Percentiles rank a stretch among this genome's conserved stretches.
Conservation (phyloP, 2,888 invertebrate species). For the Mythimna pallens region DNA sequence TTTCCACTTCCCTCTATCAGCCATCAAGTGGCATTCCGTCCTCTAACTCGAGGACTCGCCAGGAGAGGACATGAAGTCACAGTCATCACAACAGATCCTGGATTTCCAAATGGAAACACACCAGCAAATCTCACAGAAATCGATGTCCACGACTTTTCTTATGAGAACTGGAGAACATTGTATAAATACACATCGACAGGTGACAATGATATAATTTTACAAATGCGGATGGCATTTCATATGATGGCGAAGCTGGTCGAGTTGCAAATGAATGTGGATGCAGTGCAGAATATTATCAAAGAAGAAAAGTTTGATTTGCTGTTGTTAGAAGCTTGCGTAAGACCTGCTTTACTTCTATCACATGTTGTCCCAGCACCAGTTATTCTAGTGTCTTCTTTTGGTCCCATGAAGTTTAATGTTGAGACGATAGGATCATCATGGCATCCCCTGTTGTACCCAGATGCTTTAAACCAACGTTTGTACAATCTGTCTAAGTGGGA, state of each 20-base stretch:
- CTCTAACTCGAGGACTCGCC: constrained; percentile 75
- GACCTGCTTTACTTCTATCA: constrained; percentile 57
- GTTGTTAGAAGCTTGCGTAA: constrained; percentile 64
- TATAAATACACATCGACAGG: constrained; percentile 33
- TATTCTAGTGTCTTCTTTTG: constrained; percentile 72
- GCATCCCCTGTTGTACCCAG: constrained; percentile 72
- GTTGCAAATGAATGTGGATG: constrained; percentile 57
- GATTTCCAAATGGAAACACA: constrained; percentile 60
- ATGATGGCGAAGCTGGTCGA: constrained; percentile 50
- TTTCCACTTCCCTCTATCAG: constrained; percentile 60
- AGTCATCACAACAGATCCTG: constrained; percentile 77
- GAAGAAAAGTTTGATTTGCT: constrained; percentile 70
- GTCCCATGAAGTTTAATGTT: constrained; percentile 51
- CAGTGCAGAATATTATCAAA: constrained; percentile 64
- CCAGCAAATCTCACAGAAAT: constrained; percentile 78
- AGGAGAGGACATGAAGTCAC: constrained; percentile 80
- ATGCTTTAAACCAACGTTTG: constrained; percentile 50
- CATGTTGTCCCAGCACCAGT: constrained; percentile 64
- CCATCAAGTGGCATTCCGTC: constrained; percentile 66
- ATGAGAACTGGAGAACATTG: constrained; percentile 55
- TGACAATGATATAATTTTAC: constrained; percentile 27
- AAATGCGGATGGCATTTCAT: constrained; percentile 37
- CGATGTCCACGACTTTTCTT: constrained; percentile 72
- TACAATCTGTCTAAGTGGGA: constrained; percentile 71
- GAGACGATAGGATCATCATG: constrained; percentile 55